Evolutionary conservation across 2,113 vertebrate genomes (phyloP).

Genomic region (Okapia johnstoni): DNA sequence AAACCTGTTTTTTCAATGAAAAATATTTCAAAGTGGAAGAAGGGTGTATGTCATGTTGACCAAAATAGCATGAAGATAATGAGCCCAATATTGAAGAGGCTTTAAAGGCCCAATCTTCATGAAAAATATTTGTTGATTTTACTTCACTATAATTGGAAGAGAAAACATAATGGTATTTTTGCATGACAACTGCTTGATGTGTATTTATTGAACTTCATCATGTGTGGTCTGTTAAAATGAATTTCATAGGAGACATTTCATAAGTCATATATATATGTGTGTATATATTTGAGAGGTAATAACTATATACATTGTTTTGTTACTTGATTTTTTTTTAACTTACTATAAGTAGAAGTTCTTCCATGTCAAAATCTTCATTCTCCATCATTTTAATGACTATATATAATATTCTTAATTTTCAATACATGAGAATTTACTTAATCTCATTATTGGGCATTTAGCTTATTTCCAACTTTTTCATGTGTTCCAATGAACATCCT

Average conservation of each 20-base stretch:
- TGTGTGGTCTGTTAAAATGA: slow-evolving; percentile 68
- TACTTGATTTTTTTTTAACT: neutral
- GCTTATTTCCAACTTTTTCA: neutral
- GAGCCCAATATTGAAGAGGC: slow-evolving; percentile 48
- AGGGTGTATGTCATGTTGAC: neutral
- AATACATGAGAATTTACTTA: neutral
- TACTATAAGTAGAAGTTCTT: neutral
- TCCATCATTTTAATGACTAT: neutral
- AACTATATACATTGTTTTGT: neutral
- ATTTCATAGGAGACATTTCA: slow-evolving; percentile 48
- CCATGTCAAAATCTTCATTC: neutral
- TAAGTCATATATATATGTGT: neutral
- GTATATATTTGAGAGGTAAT: slow-evolving; percentile 2
- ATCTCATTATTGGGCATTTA: neutral
- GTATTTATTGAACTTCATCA: slow-evolving; percentile 57
- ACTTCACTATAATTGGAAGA: slow-evolving; percentile 40
- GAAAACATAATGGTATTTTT: slow-evolving; percentile 35
- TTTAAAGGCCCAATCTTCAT: neutral
- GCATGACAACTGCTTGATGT: slow-evolving; percentile 49
- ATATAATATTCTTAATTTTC: neutral
- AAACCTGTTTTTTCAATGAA: slow-evolving; percentile 31
- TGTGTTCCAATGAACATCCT: neutral
- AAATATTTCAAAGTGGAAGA: slow-evolving; percentile 1
- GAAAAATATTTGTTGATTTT: slow-evolving; percentile 46
- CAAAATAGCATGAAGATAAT: slow-evolving; percentile 37